A percentile compares a stretch with the other conserved stretches of the same genome.
These are phyloP conservation scores for Sebastes oblongus DNA, from an alignment of 2,797 vertebrate species.

Conservation along the genomic window DNA sequence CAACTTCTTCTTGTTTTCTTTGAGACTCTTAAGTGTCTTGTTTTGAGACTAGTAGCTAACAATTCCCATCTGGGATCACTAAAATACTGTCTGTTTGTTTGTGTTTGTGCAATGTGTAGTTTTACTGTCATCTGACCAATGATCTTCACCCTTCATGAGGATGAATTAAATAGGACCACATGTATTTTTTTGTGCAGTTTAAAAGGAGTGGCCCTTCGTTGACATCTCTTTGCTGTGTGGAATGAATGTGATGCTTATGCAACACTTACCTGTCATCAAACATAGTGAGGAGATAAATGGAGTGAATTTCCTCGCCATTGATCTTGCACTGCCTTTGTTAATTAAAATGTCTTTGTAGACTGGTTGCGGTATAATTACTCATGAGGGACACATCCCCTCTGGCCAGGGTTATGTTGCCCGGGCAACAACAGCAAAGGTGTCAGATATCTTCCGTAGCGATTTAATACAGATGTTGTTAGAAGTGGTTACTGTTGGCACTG, in stretches of 20 bases:
- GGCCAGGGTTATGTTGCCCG: slow-evolving; percentile 49
- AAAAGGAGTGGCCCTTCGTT: slow-evolving; percentile 1
- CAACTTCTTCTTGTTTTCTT: neutral
- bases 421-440: slow-evolving; percentile 63
- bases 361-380: slow-evolving; percentile 64
- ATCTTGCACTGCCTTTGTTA: slow-evolving; percentile 51
- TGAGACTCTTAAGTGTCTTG: neutral
- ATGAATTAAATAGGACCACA: slow-evolving; percentile 9
- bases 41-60: neutral
- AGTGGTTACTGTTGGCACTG: slow-evolving; percentile 4
- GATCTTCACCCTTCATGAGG: neutral
- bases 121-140: neutral
- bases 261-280: slow-evolving; percentile 41
- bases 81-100: slow-evolving; percentile 11
- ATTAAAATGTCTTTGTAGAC: slow-evolving; percentile 68
- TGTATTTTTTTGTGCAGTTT: slow-evolving; percentile 22
- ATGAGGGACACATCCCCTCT: slow-evolving; percentile 56
- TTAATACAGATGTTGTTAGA: slow-evolving; percentile 41
- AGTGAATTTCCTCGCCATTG: slow-evolving; percentile 50
- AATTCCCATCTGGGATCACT: slow-evolving; percentile 12
- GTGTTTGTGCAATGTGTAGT: slow-evolving; percentile 14
- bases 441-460: slow-evolving; percentile 45
- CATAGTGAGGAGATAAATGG: slow-evolving; percentile 45
- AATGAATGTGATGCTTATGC: slow-evolving; percentile 39
- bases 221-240: slow-evolving; percentile 20